Percentiles rank a stretch among this genome's conserved stretches.
Conservation (phyloP, 2,888 invertebrate genomes). For the Ophonus ardosiacus region DNA sequence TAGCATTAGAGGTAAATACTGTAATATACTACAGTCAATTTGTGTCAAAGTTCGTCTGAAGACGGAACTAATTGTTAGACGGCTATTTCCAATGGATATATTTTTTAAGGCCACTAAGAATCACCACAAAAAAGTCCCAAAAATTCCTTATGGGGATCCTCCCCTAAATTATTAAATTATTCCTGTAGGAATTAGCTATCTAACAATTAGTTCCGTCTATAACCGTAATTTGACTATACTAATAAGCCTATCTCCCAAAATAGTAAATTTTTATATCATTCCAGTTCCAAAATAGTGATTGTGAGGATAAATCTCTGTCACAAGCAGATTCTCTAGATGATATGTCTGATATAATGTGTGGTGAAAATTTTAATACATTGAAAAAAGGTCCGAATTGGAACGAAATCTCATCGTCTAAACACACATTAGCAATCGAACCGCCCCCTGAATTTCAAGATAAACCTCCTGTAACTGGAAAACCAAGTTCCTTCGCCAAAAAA, state of each 20-base stretch:
- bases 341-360: slow-evolving; percentile 86
- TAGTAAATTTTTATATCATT: slow-evolving; percentile 66
- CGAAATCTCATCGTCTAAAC: slow-evolving; percentile 77
- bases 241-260: not conserved
- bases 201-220: too few species aligned
- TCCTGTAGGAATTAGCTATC: too few species aligned
- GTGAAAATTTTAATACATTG: slow-evolving; percentile 89
- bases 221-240: too few species aligned
- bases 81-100: too few species aligned
- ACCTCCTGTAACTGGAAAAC: slow-evolving; percentile 71
- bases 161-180: too few species aligned
- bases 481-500: not conserved
- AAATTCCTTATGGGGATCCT: too few species aligned
- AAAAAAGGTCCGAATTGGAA: slow-evolving; percentile 85
- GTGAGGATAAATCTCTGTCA: slow-evolving; percentile 86
- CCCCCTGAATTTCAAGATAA: slow-evolving; percentile 90
- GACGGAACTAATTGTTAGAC: too few species aligned
- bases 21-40: too few species aligned
- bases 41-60: too few species aligned
- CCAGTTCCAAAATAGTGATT: slow-evolving; percentile 89
- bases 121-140: too few species aligned
- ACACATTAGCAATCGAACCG: slow-evolving; percentile 85
- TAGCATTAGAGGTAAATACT: slow-evolving; percentile 82
- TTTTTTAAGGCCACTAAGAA: too few species aligned
- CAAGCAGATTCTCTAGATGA: slow-evolving; percentile 88